Percentiles rank a stretch among this genome's conserved stretches.
phyloP scores from a whole-genome alignment of 2,113 vertebrate genomes.

The Syngnathus floridae region DNA sequence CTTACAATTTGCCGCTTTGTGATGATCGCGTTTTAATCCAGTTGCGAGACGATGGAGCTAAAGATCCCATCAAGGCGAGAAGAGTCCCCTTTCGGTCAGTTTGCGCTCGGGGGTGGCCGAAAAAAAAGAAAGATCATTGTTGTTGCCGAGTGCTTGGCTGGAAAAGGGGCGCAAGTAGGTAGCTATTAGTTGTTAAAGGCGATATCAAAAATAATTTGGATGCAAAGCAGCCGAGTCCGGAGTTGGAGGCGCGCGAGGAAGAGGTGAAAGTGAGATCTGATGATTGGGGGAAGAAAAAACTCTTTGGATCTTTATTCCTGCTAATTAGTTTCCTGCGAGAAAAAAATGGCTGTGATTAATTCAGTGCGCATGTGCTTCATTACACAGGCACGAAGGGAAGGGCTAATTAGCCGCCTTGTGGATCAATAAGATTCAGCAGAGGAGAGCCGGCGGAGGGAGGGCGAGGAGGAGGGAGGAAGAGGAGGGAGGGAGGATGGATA shows the following conservation, averaged over 20 bases:
- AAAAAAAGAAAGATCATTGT: slow-evolving; percentile 82
- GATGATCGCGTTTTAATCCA: slow-evolving; percentile 86
- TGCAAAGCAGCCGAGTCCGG: slow-evolving; percentile 81
- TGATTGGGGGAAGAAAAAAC: slow-evolving; percentile 92
- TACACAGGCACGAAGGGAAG: slow-evolving; percentile 99
- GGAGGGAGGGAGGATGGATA: slow-evolving; percentile 76
- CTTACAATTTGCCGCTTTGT: slow-evolving; percentile 86
- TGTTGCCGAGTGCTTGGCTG: slow-evolving; percentile 74
- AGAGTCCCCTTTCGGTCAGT: slow-evolving; percentile 77
- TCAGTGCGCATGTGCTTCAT: slow-evolving; percentile 99
- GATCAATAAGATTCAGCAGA: slow-evolving; percentile 99
- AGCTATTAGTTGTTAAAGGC: slow-evolving; percentile 77
- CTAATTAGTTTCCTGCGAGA: slow-evolving; percentile 97
- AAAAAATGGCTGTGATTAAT: slow-evolving; percentile 99
- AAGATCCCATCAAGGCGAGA: slow-evolving; percentile 84
- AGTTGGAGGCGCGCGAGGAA: slow-evolving; percentile 81
- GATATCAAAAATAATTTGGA: slow-evolving; percentile 83
- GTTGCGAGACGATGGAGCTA: slow-evolving; percentile 82
- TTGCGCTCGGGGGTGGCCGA: slow-evolving; percentile 75
- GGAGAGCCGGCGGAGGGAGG: slow-evolving; percentile 77
- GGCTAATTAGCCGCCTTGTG: slow-evolving; percentile 99
- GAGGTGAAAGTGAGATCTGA: slow-evolving; percentile 91
- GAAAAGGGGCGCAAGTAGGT: slow-evolving; percentile 58
- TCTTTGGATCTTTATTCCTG: slow-evolving; percentile 99
- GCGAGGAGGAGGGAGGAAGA: slow-evolving; percentile 73